phyloP scores from a whole-genome alignment of 2,888 invertebrate species.

The Leptothorax acervorum region DNA sequence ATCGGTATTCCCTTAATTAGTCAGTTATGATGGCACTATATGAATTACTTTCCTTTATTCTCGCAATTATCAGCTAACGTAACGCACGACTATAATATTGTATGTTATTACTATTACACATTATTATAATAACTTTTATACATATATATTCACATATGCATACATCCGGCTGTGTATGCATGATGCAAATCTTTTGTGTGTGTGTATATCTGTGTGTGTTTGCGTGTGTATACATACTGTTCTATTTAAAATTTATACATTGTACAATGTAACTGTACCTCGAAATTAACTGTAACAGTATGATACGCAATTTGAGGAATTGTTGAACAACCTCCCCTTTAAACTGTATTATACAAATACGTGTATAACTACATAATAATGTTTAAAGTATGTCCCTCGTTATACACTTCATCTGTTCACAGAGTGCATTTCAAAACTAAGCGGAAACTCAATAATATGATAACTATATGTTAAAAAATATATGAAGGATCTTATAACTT shows the following conservation, averaged over 20 bases:
- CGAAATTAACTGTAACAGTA: slow-evolving; percentile 72
- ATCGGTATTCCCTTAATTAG: slow-evolving; percentile 79
- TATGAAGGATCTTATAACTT: slow-evolving; percentile 45
- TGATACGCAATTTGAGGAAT: slow-evolving; percentile 72
- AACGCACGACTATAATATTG: slow-evolving; percentile 75
- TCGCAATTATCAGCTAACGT: slow-evolving; percentile 70
- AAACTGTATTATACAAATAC: slow-evolving; percentile 80
- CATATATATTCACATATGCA: slow-evolving; percentile 74
- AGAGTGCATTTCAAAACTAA: slow-evolving; percentile 72
- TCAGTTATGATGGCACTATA: slow-evolving; percentile 84
- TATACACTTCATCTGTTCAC: slow-evolving; percentile 67
- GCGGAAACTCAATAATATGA: slow-evolving; percentile 51
- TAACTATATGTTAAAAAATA: slow-evolving; percentile 56
- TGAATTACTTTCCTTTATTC: slow-evolving; percentile 80
- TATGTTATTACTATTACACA: slow-evolving; percentile 67
- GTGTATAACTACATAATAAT: slow-evolving; percentile 76
- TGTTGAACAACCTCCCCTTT: slow-evolving; percentile 75
- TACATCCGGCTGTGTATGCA: slow-evolving; percentile 68
- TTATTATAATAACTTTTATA: slow-evolving; percentile 70
- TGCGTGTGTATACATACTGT: slow-evolving; percentile 49
- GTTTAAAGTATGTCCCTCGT: slow-evolving; percentile 66
- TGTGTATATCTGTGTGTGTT: slow-evolving; percentile 38
- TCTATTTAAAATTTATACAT: slow-evolving; percentile 72
- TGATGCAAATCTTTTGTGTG: slow-evolving; percentile 53
- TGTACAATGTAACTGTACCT: slow-evolving; percentile 71